These are phyloP conservation scores for Lepetodrilus schrolli DNA, from an alignment of 2,888 invertebrate genomes.

Conservation along the genomic window DNA sequence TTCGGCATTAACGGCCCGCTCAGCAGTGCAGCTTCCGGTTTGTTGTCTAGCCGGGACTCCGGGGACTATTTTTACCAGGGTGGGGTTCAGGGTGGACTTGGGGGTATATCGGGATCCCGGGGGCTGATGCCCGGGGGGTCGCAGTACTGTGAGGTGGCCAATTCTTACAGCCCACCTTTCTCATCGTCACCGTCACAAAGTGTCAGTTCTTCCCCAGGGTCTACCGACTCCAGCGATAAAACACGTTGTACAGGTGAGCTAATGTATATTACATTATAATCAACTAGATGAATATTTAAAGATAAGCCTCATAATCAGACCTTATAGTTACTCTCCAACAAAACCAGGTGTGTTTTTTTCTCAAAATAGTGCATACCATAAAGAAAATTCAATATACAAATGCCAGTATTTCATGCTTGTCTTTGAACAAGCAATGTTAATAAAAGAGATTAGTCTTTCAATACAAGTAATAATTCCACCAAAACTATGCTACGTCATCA, in stretches of 20 bases:
- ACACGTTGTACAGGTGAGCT: conserved; percentile 28
- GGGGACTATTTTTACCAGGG: conserved; percentile 34
- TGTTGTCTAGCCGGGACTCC: conserved; percentile 26
- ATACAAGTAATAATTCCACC: too few species aligned
- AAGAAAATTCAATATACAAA: too few species aligned
- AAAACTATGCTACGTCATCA: too few species aligned
- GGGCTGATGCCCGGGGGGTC: conserved; percentile 28
- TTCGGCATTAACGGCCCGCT: conserved; percentile 31
- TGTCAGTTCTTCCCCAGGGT: conserved; percentile 31
- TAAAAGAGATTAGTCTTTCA: too few species aligned
- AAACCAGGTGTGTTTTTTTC: too few species aligned
- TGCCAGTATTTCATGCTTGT: too few species aligned
- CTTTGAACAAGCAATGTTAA: too few species aligned
- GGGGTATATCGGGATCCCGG: conserved; percentile 27
- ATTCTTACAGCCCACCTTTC: conserved; percentile 34
- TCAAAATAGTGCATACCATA: too few species aligned
- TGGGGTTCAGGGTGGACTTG: conserved; percentile 30
- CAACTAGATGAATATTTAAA: not conserved
- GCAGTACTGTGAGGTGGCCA: conserved; percentile 34
- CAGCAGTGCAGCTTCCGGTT: conserved; percentile 24
- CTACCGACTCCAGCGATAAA: conserved; percentile 27
- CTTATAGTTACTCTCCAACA: too few species aligned
- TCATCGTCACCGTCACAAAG: conserved; percentile 30
- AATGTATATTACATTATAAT: not conserved
- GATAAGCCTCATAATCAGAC: not conserved